Base-by-base conservation (phyloP, 2,888 invertebrate genomes). In the Andrena hattorfiana region DNA sequence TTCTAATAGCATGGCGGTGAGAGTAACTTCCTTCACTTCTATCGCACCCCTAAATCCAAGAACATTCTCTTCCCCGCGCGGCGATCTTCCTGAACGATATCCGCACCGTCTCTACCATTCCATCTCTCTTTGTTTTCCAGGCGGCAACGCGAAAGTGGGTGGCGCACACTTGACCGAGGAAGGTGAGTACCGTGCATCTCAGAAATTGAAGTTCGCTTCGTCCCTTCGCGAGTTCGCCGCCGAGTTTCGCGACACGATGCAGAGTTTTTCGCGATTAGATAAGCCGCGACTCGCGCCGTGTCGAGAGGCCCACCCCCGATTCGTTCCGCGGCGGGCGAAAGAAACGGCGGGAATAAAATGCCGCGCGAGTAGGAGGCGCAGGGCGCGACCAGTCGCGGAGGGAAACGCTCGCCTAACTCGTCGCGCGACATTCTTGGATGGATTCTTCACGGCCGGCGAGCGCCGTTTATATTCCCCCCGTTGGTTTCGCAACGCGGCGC, bases 161-260 rank as follows among this genome's bases (percentile, higher is more conserved):
- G 94, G 94, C 59, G 94, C 94, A 30, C 94, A 94, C 87, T 87
- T 94, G 60, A 93, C 94, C 73, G 94, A 94, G 85, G 94, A 94
- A 94, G 94, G 94, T 94, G 90, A 93, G 94, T 89, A 35, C 20
- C 28, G 68, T 72, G 54, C 28, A 62, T 66, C 51, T 42, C 51
- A 30, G 35, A 60, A 54, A 62, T 63, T 62, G 48, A 54, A 69
- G 51, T 60, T 62, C 23, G 16, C 51, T 60, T 23, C 16, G 48
- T 10, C 62, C 60, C 13, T 56, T 13, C 26, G 7, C 8, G 13
- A 23, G 10, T 26, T 8, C 10, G 3, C 42, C 42, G 26, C 5
- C 23, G 20, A 1, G 20, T 56, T 51, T 60, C 72, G 67, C 79
- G 74, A 66, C 32, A 71, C 76, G 72, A 67, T 35, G 81, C 69